Base-by-base conservation (phyloP, 2,113 vertebrate species). In the Leptobrachium leishanense region DNA sequence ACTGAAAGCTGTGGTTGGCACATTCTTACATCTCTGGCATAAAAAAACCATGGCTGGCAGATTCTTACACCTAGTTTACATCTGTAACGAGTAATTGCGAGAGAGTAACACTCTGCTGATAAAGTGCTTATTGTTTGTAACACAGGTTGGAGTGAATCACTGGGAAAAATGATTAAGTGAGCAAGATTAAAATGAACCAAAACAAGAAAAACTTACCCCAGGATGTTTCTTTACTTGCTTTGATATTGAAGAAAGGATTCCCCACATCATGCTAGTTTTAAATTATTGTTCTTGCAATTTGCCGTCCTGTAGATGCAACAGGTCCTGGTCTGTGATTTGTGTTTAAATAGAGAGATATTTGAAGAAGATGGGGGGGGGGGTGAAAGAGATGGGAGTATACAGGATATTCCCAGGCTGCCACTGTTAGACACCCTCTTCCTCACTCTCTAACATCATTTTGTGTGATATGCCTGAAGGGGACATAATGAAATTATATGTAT, bases 191-290 rank as follows among this genome's bases (percentile, higher is more conserved):
- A 8, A 50, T 50, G 46, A 50, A 50, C 4, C 46, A 50, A 50
- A 50, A 50, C 8, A 59, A 69, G 65, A 11, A 50, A 39, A 39
- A 68, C 78, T 81, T 74, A 81, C 78, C 73, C 78, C 71, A 20
- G 71, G 78, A 55, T 74, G 78, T 40, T 74, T 81, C 64, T 68
- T 81, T 53, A 74, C 54, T 71, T 81, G 78, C 78, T 43, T 81
- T 46, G 71, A 74, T 46, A 81, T n/a, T 81, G 77, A 1, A 74
- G 71, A 74, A 43, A 81, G 10, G 39, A 13, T 81, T 64, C 71
- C 74, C 78, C 78, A 67, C 77, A 74, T 81, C 43, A 31, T 81
- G 39, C 31, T 31, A n/a, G 15, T 55, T n/a, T 9, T 9, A 3
- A 20, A 5, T 39, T 42, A 1, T 67, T 31, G 43, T 50, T 67